Conservation (phyloP, 2,113 vertebrate species). For the Atrichornis clamosus region DNA sequence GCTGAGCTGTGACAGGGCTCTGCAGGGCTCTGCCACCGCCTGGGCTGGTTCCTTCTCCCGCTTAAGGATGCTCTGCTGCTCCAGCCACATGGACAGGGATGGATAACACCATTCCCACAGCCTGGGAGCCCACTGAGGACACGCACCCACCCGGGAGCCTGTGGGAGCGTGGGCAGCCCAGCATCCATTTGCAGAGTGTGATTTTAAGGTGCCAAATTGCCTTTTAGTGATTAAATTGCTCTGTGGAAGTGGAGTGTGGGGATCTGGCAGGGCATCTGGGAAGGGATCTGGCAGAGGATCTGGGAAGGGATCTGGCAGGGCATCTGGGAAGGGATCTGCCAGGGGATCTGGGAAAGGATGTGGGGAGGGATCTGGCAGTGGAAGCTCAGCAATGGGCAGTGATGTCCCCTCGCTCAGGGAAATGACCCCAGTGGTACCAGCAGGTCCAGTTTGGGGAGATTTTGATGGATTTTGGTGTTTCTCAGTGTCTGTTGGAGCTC, state of each 20-base stretch:
- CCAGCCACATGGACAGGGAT: rapidly evolving
- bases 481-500: background rate
- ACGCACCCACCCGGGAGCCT: rapidly evolving
- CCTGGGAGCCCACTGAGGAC: rapidly evolving
- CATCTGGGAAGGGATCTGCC: background rate
- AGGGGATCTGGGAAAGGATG: background rate
- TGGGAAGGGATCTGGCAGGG: background rate
- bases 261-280: background rate
- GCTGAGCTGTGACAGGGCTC: background rate
- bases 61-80: background rate
- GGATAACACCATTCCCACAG: rapidly evolving
- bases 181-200: rapidly evolving
- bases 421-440: background rate
- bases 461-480: background rate
- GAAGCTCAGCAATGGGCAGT: rapidly evolving
- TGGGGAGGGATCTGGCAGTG: background rate
- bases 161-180: background rate
- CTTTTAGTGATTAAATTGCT: background rate
- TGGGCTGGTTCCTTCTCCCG: rapidly evolving
- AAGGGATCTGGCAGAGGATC: background rate
- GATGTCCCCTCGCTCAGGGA: rapidly evolving
- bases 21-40: background rate
- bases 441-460: background rate
- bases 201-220: background rate
- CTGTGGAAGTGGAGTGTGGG: background rate